Base-by-base conservation (phyloP, 2,113 vertebrate genomes). In the Serilophus lunatus region DNA sequence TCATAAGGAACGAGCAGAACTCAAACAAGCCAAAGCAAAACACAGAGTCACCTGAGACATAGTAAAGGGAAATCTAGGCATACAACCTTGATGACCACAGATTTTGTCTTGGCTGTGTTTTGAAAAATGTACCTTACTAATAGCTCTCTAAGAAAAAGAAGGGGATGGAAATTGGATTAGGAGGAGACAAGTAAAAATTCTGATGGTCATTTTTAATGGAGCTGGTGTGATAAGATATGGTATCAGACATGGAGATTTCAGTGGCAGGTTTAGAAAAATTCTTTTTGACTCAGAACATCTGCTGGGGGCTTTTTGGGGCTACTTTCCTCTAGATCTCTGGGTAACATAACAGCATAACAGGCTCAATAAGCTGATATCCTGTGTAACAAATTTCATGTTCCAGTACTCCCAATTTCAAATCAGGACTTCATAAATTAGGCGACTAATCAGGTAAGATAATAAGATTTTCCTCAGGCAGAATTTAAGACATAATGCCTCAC, bases 221-320 rank as follows among this genome's bases (percentile, higher is more conserved):
- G 2, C 6, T 88, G 25, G 29, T 64, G 20, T 87, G 23, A 33
- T 79, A 49, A 64, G 25, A 36, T 51, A 77, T 9, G 42, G 17
- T 81, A 65, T 61, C 38, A 81, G 50, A 70, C 5, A 51, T 0
- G 49, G 44, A 47, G 53, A 57, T 35, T 76, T 81, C 61, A 69
- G 24, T 65, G 31, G 15, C 40, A 47, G n/a, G n/a, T n/a, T n/a
- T n/a, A n/a, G n/a, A n/a, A n/a, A n/a, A n/a, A n/a, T n/a, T 2
- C 8, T 53, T 25, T 78, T 76, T 16, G 72, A 29, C 18, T 31
- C 40, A 71, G 20, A 60, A 76, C 38, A 7, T 12, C 25, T 86
- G 8, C 7, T 29, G 6, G 4, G 3, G 4, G 0, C 5, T 18
- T 71, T 65, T 50, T 28, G 40, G 20, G 10, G 5, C 16, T 83